These are phyloP conservation scores for Scaptomyza reducta DNA, from an alignment of 2,888 invertebrate genomes.

Conservation along the genomic window DNA sequence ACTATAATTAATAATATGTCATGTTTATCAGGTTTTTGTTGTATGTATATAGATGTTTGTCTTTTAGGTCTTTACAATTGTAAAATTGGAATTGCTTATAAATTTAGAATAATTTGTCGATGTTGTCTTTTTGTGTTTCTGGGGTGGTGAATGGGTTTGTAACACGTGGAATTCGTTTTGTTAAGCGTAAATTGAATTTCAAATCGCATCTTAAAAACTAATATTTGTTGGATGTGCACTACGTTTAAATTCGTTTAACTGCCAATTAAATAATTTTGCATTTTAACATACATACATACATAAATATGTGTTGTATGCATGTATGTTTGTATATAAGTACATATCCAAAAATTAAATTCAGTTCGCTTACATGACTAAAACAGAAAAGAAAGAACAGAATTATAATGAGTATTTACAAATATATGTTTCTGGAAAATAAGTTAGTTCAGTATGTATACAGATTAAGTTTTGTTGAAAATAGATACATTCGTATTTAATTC, in stretches of 20 bases:
- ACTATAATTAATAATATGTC: slow-evolving; percentile 46
- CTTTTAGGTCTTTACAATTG: slow-evolving; percentile 48
- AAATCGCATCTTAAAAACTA: slow-evolving; percentile 45
- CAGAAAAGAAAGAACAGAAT: slow-evolving; percentile 20
- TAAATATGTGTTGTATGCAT: not conserved
- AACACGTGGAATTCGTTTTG: slow-evolving; percentile 5
- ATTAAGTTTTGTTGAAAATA: slow-evolving; percentile 27
- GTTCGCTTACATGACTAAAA: slow-evolving; percentile 46
- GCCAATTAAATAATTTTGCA: slow-evolving; percentile 50
- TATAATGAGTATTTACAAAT: not conserved
- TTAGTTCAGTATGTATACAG: slow-evolving; percentile 26
- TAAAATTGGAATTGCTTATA: slow-evolving; percentile 80
- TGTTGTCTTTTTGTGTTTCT: slow-evolving; percentile 9
- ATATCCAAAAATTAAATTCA: slow-evolving; percentile 53
- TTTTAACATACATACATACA: slow-evolving; percentile 30
- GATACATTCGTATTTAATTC: slow-evolving; percentile 26
- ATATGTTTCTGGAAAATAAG: slow-evolving; percentile 27
- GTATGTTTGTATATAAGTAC: slow-evolving; percentile 24
- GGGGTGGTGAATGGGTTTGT: not conserved
- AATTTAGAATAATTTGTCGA: slow-evolving; percentile 75
- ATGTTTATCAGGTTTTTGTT: slow-evolving; percentile 28
- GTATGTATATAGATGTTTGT: slow-evolving; percentile 19
- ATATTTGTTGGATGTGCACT: slow-evolving; percentile 56
- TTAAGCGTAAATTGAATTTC: slow-evolving; percentile 50
- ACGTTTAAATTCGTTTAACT: slow-evolving; percentile 79